Evolutionary conservation across 2,797 vertebrate species (phyloP).

Genomic region (Sebastes goodei): DNA sequence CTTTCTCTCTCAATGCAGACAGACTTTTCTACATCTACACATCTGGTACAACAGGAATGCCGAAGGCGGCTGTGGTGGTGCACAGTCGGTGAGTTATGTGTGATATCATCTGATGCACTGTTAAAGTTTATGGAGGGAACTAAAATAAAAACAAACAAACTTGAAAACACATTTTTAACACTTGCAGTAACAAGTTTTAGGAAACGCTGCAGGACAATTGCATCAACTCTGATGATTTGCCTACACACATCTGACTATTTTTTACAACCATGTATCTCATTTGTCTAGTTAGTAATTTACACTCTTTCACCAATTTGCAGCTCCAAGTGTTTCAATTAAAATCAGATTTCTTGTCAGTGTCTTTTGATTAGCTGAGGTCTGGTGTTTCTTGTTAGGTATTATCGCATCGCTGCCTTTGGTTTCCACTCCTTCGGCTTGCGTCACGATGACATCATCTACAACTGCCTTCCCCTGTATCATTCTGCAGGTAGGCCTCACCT

Average conservation of each 20-base stretch:
- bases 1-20: conserved; percentile 65
- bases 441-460: conserved; percentile 82
- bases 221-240: neutral
- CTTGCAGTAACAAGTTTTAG: neutral
- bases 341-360: neutral
- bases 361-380: neutral
- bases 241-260: neutral
- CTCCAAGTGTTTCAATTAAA: neutral
- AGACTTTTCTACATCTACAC: conserved; percentile 91
- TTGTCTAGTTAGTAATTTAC: neutral
- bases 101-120: neutral
- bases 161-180: neutral
- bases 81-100: conserved; percentile 85
- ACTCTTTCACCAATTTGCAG: neutral
- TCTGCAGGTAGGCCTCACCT: conserved; percentile 81
- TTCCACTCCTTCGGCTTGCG: conserved; percentile 85
- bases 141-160: neutral
- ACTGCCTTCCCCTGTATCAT: conserved; percentile 90
- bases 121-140: neutral
- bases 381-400: conserved; percentile 80
- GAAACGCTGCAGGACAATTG: neutral
- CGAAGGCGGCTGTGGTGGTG: conserved; percentile 89
- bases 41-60: conserved; percentile 89
- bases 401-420: conserved; percentile 87
- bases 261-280: neutral